A percentile compares a stretch with the other conserved stretches of the same genome.
Conservation (phyloP, 2,888 invertebrate genomes). For the Ormyrus pomaceus region DNA sequence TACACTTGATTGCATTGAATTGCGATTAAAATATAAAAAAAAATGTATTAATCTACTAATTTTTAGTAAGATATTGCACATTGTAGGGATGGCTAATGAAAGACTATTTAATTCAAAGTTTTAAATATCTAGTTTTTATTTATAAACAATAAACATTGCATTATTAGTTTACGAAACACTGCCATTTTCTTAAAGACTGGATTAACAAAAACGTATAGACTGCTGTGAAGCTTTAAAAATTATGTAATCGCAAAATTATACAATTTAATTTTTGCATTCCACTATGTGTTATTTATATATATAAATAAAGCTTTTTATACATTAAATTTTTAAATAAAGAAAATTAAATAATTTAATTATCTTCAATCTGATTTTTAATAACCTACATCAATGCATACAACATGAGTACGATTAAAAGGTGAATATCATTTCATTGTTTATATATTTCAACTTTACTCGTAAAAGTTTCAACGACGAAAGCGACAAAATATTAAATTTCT, state of each 20-base stretch:
- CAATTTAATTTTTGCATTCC: conserved; percentile 35
- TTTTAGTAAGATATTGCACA: no score
- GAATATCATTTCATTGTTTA: conserved; percentile 30
- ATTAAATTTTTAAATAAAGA: conserved; percentile 48
- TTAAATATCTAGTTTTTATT: conserved; percentile 42
- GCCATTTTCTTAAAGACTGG: conserved; percentile 48
- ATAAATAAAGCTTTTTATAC: conserved; percentile 50
- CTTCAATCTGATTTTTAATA: conserved; percentile 15
- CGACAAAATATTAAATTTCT: conserved; percentile 37
- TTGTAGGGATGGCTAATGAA: no score
- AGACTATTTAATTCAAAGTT: no score
- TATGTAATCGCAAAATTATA: conserved; percentile 48
- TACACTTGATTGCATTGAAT: no score
- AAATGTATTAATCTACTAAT: no score
- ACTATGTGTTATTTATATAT: conserved; percentile 40
- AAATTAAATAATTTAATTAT: conserved; percentile 39
- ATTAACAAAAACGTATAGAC: conserved; percentile 40
- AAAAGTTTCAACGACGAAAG: conserved; percentile 46
- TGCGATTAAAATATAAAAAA: no score
- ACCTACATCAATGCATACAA: conserved; percentile 12
- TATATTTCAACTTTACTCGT: conserved; percentile 25
- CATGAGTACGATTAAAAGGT: conserved; percentile 1
- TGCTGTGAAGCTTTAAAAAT: conserved; percentile 35
- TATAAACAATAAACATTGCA: conserved; percentile 40
- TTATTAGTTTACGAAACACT: conserved; percentile 43